These are phyloP conservation scores for Drosophila lacteicornis DNA, from an alignment of 1,140 invertebrate species.

Conservation along the genomic window DNA sequence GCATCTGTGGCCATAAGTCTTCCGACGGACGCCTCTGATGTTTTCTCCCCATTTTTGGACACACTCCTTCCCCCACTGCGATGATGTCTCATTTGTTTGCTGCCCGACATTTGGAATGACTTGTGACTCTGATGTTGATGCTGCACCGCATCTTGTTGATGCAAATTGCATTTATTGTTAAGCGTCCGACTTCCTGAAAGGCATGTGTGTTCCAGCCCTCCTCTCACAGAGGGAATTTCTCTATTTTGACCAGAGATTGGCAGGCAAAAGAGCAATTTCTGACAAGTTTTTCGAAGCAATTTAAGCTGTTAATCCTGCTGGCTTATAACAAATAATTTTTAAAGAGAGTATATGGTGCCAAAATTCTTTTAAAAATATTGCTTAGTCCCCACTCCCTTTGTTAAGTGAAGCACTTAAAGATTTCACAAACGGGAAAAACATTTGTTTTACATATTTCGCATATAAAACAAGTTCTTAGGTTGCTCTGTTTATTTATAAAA, in stretches of 20 bases:
- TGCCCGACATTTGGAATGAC: constrained; percentile 50
- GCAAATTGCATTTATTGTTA: constrained; percentile 67
- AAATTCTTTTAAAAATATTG: neutral
- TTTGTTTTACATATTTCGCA: neutral
- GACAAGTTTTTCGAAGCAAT: neutral
- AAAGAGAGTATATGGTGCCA: no score
- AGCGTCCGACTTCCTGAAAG: constrained; percentile 48
- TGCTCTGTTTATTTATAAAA: neutral
- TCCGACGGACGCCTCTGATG: constrained; percentile 39
- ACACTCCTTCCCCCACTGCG: constrained; percentile 41
- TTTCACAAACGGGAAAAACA: neutral
- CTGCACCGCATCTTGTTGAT: constrained; percentile 49
- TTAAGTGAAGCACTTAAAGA: neutral
- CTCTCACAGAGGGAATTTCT: neutral
- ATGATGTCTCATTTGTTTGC: constrained; percentile 75
- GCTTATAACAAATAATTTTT: neutral
- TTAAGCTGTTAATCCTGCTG: neutral
- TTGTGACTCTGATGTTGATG: constrained; percentile 35
- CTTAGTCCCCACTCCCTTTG: no score
- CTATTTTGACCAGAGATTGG: neutral
- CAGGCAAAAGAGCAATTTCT: neutral
- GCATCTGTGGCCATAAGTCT: constrained; percentile 81
- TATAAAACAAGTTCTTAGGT: neutral
- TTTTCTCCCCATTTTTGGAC: constrained; percentile 45
- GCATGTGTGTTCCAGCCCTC: neutral